These are phyloP conservation scores for Butorides virescens DNA, from an alignment of 2,113 vertebrate genomes.

Conservation along the genomic window DNA sequence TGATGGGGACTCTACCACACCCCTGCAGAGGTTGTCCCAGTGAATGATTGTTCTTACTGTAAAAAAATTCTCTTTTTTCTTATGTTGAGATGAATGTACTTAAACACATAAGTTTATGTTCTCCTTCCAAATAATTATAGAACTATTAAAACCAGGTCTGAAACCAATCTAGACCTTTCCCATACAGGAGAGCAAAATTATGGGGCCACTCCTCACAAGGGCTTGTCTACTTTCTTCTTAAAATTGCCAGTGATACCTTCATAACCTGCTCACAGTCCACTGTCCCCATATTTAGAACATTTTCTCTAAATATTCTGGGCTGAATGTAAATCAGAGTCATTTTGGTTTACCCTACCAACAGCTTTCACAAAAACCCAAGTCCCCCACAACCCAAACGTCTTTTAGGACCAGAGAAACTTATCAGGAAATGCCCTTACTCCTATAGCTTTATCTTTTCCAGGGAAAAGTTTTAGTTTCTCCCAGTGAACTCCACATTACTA, in stretches of 20 bases:
- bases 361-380: background rate
- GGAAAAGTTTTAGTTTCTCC: background rate
- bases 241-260: background rate
- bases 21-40: background rate
- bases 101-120: background rate
- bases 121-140: background rate
- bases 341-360: background rate
- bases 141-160: background rate
- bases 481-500: background rate
- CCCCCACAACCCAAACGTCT: background rate
- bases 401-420: background rate
- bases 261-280: background rate
- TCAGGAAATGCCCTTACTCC: background rate
- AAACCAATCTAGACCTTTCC: background rate
- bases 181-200: background rate
- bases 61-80: background rate
- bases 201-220: background rate
- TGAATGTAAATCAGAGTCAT: background rate
- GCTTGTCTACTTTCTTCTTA: background rate
- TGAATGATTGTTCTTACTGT: background rate
- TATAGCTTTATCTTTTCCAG: background rate
- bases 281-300: background rate
- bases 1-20: fast-evolving
- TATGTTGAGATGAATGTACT: background rate
- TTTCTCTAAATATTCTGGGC: background rate